Conservation (phyloP, 2,113 vertebrate genomes). For the Pedetes capensis region DNA sequence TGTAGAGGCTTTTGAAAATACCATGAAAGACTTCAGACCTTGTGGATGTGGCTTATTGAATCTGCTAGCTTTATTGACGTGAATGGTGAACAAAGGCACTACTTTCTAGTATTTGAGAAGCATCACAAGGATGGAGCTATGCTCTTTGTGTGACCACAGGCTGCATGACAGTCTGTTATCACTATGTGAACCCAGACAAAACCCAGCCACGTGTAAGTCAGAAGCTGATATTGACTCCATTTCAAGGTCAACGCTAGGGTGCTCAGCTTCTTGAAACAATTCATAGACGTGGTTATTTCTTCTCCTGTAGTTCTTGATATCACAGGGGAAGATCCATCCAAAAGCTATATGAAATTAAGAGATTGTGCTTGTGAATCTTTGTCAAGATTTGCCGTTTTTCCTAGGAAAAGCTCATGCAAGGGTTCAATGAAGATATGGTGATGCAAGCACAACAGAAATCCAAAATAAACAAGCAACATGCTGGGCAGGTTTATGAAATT, state of each 20-base stretch:
- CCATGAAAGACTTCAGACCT: constrained; percentile 98
- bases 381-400: constrained; percentile 91
- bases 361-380: constrained; percentile 95
- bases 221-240: constrained; percentile 98
- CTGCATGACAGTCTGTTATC: constrained; percentile 99
- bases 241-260: constrained; percentile 98
- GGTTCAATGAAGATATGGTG: constrained; percentile 93
- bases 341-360: constrained; percentile 94
- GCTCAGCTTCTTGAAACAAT: constrained; percentile 98
- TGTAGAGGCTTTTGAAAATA: constrained; percentile 97
- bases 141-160: constrained; percentile 98
- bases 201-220: constrained; percentile 99
- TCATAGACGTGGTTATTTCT: constrained; percentile 95
- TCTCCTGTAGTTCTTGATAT: constrained; percentile 95
- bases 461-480: constrained; percentile 99
- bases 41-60: constrained; percentile 99
- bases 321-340: constrained; percentile 97
- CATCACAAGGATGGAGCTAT: constrained; percentile 99
- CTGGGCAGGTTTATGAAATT: constrained; percentile 94
- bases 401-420: constrained; percentile 89
- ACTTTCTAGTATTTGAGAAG: constrained; percentile 99
- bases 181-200: constrained; percentile 99
- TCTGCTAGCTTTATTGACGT: constrained; percentile 98
- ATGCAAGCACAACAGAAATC: constrained; percentile 91
- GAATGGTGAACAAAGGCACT: constrained; percentile 99